Conservation (phyloP, 1,140 invertebrate species). For the Zelostemma sp. region DNA sequence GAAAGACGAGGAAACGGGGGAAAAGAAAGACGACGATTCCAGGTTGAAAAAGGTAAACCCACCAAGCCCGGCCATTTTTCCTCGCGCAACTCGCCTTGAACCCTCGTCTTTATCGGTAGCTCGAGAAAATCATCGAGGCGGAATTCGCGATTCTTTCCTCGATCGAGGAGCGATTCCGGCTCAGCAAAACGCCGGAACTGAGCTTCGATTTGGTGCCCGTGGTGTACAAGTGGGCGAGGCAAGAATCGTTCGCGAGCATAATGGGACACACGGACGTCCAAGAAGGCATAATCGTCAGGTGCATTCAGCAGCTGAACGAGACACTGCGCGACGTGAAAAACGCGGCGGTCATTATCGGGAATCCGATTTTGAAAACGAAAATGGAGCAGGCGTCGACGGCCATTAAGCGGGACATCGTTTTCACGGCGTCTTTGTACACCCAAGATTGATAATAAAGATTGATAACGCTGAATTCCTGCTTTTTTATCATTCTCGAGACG, state of each 20-base stretch:
- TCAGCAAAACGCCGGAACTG: conserved; percentile 75
- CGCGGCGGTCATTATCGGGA: conserved; percentile 93
- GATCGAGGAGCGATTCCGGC: conserved; percentile 53
- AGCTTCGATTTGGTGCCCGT: conserved; percentile 94
- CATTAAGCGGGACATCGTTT: conserved; percentile 98
- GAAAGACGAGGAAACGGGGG: conserved; percentile 54
- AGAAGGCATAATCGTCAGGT: conserved; percentile 98
- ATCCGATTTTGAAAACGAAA: conserved; percentile 90
- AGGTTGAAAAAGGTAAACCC: conserved; percentile 55
- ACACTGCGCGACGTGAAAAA: conserved; percentile 92
- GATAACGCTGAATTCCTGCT: too few species aligned
- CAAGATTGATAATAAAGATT: too few species aligned
- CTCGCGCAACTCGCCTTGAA: too few species aligned
- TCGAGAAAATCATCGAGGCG: conserved; percentile 48
- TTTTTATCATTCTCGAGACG: too few species aligned
- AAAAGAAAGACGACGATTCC: conserved; percentile 36
- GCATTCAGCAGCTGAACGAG: conserved; percentile 97
- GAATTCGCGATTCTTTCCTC: conserved; percentile 55
- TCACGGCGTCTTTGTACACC: conserved; percentile 96
- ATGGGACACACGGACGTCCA: conserved; percentile 94
- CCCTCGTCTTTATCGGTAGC: too few species aligned
- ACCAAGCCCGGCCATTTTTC: too few species aligned
- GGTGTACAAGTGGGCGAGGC: conserved; percentile 95
- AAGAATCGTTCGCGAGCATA: conserved; percentile 92
- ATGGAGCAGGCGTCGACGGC: conserved; percentile 95